A percentile compares a stretch with the other conserved stretches of the same genome.
These are phyloP conservation scores for Scaptomyza graminum DNA, from an alignment of 1,140 invertebrate species.

Conservation along the genomic window DNA sequence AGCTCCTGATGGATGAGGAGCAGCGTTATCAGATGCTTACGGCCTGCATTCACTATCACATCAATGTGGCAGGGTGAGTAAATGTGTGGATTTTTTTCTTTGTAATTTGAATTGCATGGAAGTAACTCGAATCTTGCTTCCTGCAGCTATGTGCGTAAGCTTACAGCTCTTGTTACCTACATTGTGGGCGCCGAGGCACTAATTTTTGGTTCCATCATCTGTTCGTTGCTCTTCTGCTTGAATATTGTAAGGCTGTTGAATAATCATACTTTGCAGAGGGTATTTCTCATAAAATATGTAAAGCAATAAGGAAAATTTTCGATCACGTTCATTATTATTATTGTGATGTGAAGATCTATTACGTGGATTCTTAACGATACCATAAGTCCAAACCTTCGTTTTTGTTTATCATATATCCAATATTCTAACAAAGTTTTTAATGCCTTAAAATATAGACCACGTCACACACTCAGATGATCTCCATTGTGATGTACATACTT, in stretches of 20 bases:
- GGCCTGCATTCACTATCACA: conserved; percentile 61
- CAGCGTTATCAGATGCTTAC: conserved; percentile 35
- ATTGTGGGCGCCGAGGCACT: conserved; percentile 68
- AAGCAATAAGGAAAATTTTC: too few relatives aligned
- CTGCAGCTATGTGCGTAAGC: conserved; percentile 59
- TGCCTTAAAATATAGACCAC: conserved; percentile 30
- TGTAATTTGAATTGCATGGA: not conserved
- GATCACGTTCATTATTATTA: too few relatives aligned
- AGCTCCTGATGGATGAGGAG: conserved; percentile 11
- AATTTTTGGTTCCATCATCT: conserved; percentile 72
- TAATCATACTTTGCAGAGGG: not conserved
- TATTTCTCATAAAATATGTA: not conserved
- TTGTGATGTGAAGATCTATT: too few relatives aligned
- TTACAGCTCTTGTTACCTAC: conserved; percentile 65
- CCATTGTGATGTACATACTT: conserved; percentile 71
- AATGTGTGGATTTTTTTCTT: not conserved
- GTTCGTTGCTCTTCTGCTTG: conserved; percentile 69
- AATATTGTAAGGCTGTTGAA: conserved; percentile 64
- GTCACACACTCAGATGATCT: conserved; percentile 56
- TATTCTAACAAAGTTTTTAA: too few relatives aligned
- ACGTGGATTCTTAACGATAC: too few relatives aligned
- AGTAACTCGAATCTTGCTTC: not conserved
- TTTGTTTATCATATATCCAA: too few relatives aligned
- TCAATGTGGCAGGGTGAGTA: conserved; percentile 33
- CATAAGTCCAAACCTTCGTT: too few relatives aligned